A percentile compares a stretch with the other conserved stretches of the same genome.
Evolutionary conservation across 2,113 vertebrate genomes (phyloP).

Genomic region (Mormyrus lacerda): DNA sequence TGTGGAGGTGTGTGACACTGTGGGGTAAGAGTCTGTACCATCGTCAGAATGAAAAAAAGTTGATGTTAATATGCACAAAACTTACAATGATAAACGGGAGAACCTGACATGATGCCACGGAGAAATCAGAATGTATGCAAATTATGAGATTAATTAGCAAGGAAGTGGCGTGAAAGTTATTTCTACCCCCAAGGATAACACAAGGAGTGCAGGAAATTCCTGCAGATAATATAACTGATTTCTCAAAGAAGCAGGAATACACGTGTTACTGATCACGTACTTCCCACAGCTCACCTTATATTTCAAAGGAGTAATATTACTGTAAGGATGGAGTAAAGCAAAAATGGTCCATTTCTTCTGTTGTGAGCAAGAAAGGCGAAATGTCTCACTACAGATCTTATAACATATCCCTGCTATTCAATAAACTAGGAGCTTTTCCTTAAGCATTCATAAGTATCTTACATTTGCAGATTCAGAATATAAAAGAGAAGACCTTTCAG

Average conservation of each 20-base stretch:
- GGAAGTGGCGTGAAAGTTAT: slow-evolving; percentile 15
- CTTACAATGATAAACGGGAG: neutral
- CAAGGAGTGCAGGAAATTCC: neutral
- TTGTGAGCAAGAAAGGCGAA: neutral
- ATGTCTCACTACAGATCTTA: neutral
- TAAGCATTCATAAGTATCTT: neutral
- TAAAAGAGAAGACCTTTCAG: neutral
- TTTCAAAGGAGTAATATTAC: neutral
- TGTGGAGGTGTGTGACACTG: neutral
- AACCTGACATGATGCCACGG: neutral
- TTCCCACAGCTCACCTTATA: neutral
- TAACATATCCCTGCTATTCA: neutral
- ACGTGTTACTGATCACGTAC: neutral
- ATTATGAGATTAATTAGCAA: slow-evolving; percentile 38
- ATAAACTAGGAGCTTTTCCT: neutral
- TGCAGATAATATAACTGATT: neutral
- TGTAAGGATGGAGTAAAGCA: neutral
- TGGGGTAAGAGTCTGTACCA: neutral
- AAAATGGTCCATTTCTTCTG: neutral
- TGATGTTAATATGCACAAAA: neutral
- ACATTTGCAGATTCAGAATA: neutral
- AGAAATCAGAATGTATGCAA: slow-evolving; percentile 38
- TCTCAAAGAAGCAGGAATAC: neutral
- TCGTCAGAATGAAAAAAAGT: neutral
- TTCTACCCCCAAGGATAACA: neutral